phyloP scores from a whole-genome alignment of 2,888 invertebrate genomes.

The Polydesmus complanatus region DNA sequence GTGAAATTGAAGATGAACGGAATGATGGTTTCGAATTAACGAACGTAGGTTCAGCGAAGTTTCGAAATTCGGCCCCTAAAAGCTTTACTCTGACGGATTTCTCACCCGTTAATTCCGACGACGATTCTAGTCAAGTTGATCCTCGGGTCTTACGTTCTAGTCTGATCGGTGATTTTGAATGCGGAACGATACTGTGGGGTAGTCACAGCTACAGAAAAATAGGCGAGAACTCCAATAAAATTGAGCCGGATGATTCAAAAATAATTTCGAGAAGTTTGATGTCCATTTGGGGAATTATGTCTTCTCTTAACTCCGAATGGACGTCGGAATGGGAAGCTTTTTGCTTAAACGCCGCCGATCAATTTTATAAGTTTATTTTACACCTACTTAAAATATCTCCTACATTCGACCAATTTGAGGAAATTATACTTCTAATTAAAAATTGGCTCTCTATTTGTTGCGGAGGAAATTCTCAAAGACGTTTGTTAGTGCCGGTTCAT shows the following conservation, averaged over 20 bases:
- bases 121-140: background rate
- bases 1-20: background rate
- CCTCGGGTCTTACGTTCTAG: background rate
- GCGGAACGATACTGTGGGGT: constrained; percentile 1
- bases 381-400: background rate
- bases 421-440: background rate
- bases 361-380: background rate
- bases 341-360: background rate
- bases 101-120: background rate
- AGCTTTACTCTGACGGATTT: background rate
- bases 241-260: background rate
- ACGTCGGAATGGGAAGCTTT: constrained; percentile 6
- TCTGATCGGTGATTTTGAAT: background rate
- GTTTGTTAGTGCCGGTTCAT: background rate
- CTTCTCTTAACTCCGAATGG: background rate
- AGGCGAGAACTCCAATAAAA: background rate
- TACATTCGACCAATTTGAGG: background rate
- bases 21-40: background rate
- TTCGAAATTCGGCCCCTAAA: background rate
- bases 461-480: background rate
- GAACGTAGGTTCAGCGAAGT: no score
- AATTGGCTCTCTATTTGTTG: background rate
- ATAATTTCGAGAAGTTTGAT: background rate
- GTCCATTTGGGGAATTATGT: constrained; percentile 1
- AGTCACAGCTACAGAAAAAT: background rate